These are phyloP conservation scores for Phenganax subtilis DNA, from an alignment of 92 coral and sea anemone species.

Conservation along the genomic window DNA sequence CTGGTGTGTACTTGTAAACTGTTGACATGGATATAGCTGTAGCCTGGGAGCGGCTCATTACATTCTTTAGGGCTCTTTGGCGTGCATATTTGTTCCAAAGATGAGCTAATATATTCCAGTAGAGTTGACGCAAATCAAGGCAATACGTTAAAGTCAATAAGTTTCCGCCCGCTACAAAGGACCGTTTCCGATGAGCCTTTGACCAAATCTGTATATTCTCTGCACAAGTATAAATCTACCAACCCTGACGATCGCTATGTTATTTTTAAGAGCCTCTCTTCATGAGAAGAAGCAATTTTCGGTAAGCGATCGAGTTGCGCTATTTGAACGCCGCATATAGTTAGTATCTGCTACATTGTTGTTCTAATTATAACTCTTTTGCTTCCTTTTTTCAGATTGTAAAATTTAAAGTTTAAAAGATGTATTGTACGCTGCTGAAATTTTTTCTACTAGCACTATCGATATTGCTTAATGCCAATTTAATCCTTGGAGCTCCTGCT, in stretches of 20 bases:
- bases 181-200: background rate
- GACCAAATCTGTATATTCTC: conserved; percentile 5
- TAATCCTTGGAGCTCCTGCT: background rate
- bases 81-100: background rate
- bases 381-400: background rate
- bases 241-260: background rate
- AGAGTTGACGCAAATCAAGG: background rate
- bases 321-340: no score
- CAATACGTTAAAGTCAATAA: background rate
- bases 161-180: conserved; percentile 6
- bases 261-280: background rate
- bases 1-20: background rate
- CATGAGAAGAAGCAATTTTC: background rate
- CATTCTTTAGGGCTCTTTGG: background rate
- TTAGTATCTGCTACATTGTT: no score
- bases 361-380: background rate
- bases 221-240: background rate
- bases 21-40: background rate
- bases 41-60: conserved; percentile 5
- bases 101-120: conserved; percentile 9
- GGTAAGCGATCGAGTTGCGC: background rate
- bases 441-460: background rate
- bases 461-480: background rate
- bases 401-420: background rate
- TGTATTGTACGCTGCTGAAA: background rate